These are phyloP conservation scores for Drosophila multiciliata DNA, from an alignment of 2,888 invertebrate species.

Conservation along the genomic window DNA sequence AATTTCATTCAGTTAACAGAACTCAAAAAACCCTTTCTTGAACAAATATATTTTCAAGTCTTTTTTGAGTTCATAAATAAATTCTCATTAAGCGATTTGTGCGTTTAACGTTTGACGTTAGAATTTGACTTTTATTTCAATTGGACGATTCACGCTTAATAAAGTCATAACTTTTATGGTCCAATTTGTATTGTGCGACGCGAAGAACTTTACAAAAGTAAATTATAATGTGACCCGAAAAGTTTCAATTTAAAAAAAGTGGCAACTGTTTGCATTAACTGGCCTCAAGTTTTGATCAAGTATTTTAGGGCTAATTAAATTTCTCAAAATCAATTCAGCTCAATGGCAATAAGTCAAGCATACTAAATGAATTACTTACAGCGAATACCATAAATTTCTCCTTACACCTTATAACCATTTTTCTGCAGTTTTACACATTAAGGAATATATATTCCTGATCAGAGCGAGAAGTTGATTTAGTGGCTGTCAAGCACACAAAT, in stretches of 20 bases:
- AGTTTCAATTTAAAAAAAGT: conserved; percentile 42
- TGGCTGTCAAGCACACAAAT: background rate
- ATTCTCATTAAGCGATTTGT: conserved; percentile 23
- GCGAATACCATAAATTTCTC: background rate
- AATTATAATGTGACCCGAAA: conserved; percentile 50
- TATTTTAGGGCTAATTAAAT: conserved; percentile 72
- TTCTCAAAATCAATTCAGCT: conserved; percentile 36
- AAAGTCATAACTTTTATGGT: conserved; percentile 54
- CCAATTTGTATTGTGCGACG: conserved; percentile 34
- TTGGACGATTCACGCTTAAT: conserved; percentile 43
- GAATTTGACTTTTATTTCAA: conserved; percentile 2
- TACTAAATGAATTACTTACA: conserved; percentile 60
- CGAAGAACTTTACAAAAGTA: conserved; percentile 38
- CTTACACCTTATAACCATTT: background rate
- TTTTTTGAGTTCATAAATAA: conserved; percentile 38
- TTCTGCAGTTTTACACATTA: background rate
- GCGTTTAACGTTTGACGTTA: conserved; percentile 9
- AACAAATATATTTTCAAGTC: conserved; percentile 13
- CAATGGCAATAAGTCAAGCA: conserved; percentile 61
- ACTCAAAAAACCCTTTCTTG: background rate
- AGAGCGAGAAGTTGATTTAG: background rate
- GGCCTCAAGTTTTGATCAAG: conserved; percentile 47
- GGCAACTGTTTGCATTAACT: conserved; percentile 16
- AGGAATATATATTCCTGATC: background rate
- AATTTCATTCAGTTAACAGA: background rate